Evolutionary conservation across 2,888 invertebrate genomes (phyloP).

Genomic region (Macrosiphum euphorbiae): DNA sequence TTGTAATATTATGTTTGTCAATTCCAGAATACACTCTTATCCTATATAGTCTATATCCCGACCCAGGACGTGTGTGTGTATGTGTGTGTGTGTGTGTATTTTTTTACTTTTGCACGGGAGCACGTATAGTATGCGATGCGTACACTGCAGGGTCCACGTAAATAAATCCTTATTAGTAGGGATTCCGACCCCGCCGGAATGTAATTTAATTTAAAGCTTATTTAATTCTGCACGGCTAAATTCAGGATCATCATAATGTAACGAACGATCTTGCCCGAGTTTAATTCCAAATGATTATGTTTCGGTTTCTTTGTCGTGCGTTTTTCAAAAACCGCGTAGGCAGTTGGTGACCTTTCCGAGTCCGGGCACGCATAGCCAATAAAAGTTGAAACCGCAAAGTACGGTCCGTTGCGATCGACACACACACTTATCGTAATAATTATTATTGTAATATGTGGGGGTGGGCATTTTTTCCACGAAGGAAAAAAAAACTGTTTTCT

Average conservation of each 20-base stretch:
- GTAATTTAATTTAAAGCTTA: constrained; percentile 36
- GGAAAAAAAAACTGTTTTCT: background rate
- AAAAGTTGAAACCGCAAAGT: background rate
- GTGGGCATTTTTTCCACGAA: background rate
- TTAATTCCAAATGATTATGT: background rate
- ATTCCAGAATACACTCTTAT: background rate
- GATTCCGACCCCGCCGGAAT: background rate
- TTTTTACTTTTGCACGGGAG: background rate
- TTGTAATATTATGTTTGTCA: background rate
- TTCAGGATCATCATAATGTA: background rate
- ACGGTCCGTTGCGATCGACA: background rate
- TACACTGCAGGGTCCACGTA: background rate
- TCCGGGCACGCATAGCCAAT: background rate
- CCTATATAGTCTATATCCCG: background rate
- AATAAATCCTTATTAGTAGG: constrained; percentile 33
- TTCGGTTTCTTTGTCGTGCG: background rate
- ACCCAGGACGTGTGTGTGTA: too few relatives aligned
- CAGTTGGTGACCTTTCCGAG: background rate
- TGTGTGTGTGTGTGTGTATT: background rate
- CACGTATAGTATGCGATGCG: background rate
- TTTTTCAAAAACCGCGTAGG: background rate
- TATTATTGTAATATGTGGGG: too few relatives aligned
- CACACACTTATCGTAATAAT: background rate
- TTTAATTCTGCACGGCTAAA: constrained; percentile 10
- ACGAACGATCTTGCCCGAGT: background rate